Evolutionary conservation across 2,113 vertebrate genomes (phyloP).

Genomic region (Podarcis muralis): DNA sequence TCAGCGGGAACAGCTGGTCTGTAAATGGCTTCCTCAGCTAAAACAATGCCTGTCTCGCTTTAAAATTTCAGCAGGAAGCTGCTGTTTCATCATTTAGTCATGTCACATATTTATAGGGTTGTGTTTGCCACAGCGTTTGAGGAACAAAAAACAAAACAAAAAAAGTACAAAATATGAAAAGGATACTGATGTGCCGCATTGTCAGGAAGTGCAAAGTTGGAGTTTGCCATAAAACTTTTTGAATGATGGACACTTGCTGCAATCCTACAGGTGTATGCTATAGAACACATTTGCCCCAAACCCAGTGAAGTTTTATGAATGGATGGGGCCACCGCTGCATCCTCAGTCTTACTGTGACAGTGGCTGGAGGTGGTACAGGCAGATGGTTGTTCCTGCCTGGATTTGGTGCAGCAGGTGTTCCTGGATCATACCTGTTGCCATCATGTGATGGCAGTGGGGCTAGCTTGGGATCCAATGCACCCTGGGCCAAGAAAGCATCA

Average conservation of each 20-base stretch:
- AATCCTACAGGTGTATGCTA: background rate
- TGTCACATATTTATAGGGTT: conserved; percentile 78
- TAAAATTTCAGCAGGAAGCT: conserved; percentile 75
- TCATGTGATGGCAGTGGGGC: no score
- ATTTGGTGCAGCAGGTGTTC: no score
- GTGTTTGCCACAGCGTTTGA: conserved; percentile 71
- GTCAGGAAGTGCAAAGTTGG: conserved; percentile 59
- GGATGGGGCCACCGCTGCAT: background rate
- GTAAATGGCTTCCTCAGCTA: conserved; percentile 73
- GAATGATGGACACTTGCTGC: background rate
- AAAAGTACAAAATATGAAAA: conserved; percentile 6
- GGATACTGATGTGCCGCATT: conserved; percentile 66
- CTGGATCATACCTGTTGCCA: no score
- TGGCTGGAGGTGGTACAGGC: no score
- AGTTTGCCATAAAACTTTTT: conserved; percentile 58
- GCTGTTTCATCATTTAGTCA: conserved; percentile 71
- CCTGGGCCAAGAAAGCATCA: no score
- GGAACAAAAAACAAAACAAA: conserved; percentile 56
- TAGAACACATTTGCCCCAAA: no score
- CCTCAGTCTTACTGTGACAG: background rate
- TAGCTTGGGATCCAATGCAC: no score
- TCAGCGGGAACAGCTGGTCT: conserved; percentile 74
- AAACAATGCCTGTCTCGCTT: conserved; percentile 70
- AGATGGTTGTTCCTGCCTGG: no score
- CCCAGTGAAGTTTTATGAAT: no score